Evolutionary conservation across 2,888 invertebrate species (phyloP), one percentile per base, ranked within the genome.

Genomic region (Athalia cordata): DNA sequence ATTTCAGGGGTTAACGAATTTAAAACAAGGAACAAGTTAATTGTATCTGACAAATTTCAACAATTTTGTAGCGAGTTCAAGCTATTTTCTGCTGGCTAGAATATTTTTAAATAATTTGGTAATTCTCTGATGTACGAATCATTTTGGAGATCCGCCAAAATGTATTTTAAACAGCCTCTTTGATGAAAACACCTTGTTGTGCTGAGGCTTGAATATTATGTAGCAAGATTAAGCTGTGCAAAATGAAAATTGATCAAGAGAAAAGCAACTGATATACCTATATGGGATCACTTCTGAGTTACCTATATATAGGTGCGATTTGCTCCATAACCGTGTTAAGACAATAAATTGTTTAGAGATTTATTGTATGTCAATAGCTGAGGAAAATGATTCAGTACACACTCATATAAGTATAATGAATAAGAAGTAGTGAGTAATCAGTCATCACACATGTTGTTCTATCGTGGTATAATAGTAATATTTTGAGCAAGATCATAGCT

Each of bases 401-500:
- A 68, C 5, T 68, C 52, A 55, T 68, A 29, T 29, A 29, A 29
- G 29, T 29, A 29, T 29, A 29, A 29, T 2, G 29, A 29, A 29
- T 2, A 29, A 29, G 2, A 4, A 59, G 72, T 6, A n/a, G 45
- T 57, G 45, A 72, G 52, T 59, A 11, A 72, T 72, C 57, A 59
- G 72, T 72, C 13, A 70, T 70, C 6, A 59, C 57, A n/a, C n/a
- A 57, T 59, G 72, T 72, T 72, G 57, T 13, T 9, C 9, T 74
- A 50, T 72, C 49, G 7, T 15, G 6, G 61, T 74, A 4, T 7
- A 13, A 59, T 15, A 43, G 7, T 15, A 52, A 64, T 75, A 75
- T 75, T 75, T 75, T 75, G 62, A 62, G 62, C 49, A 29, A 75
- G 50, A 75, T 62, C 75, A 75, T 64, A 62, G 45, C 75, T 64